These are phyloP conservation scores for Cirrhinus molitorella DNA, from an alignment of 2,797 vertebrate genomes.

Conservation along the genomic window DNA sequence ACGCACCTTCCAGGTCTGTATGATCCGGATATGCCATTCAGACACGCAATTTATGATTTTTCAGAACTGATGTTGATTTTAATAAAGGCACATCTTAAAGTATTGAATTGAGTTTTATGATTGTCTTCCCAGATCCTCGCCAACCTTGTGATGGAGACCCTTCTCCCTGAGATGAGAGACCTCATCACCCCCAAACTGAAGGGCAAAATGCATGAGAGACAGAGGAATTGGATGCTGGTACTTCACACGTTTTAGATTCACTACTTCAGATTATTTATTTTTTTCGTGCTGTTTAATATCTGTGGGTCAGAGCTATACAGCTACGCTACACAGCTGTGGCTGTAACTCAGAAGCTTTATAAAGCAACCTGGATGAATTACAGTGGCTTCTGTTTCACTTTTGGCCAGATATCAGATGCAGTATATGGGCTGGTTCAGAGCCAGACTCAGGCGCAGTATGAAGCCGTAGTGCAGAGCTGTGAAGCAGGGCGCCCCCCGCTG, in stretches of 20 bases:
- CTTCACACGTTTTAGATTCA: too few species aligned
- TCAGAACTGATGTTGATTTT: neutral
- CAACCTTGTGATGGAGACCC: slow-evolving; percentile 95
- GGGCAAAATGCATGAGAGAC: slow-evolving; percentile 89
- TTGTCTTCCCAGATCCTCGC: slow-evolving; percentile 83
- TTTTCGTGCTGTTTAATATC: too few species aligned
- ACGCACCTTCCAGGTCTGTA: neutral
- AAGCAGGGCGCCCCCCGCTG: slow-evolving; percentile 79
- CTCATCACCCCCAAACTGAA: slow-evolving; percentile 87
- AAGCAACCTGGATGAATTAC: slow-evolving; percentile 16
- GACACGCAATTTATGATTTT: neutral
- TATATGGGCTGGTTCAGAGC: slow-evolving; percentile 87
- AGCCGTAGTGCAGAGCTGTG: slow-evolving; percentile 75
- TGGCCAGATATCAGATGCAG: slow-evolving; percentile 87
- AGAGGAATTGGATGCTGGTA: slow-evolving; percentile 92
- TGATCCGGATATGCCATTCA: neutral
- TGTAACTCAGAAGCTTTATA: neutral
- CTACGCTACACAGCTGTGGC: neutral
- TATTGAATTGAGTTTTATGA: neutral
- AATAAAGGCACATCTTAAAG: neutral
- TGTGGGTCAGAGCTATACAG: neutral
- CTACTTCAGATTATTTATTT: too few species aligned
- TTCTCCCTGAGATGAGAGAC: slow-evolving; percentile 86
- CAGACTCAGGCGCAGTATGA: slow-evolving; percentile 83
- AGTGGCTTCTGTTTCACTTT: slow-evolving; percentile 12